Evolutionary conservation across 2,113 vertebrate species (phyloP).

Genomic region (Aix galericulata): DNA sequence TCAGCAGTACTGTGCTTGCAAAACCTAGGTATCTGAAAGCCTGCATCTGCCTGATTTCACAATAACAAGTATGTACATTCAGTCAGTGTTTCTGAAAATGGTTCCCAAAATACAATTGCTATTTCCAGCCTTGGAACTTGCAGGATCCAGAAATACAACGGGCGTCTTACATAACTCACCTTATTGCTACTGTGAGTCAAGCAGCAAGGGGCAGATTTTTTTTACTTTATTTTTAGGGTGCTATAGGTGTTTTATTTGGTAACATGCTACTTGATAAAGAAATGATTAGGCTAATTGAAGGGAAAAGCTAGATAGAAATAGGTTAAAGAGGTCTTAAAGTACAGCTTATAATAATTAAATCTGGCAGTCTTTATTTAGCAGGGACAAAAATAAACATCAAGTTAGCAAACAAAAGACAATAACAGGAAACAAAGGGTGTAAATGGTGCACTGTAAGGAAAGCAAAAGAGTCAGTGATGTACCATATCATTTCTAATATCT

Average conservation of each 20-base stretch:
- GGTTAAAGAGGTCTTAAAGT: constrained; percentile 62
- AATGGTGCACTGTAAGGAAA: not conserved
- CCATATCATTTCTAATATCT: not conserved
- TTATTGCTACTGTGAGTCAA: constrained; percentile 6
- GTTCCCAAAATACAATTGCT: constrained; percentile 48
- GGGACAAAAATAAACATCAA: constrained; percentile 57
- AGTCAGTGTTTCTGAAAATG: constrained; percentile 43
- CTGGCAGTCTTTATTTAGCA: constrained; percentile 53
- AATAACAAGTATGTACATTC: not conserved
- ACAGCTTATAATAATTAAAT: constrained; percentile 63
- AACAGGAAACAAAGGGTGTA: constrained; percentile 44
- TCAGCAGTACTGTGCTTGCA: not conserved
- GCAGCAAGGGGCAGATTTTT: not conserved
- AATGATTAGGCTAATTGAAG: constrained; percentile 69
- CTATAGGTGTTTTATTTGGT: constrained; percentile 33
- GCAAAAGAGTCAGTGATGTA: not conserved
- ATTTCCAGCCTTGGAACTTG: constrained; percentile 28
- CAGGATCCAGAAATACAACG: constrained; percentile 45
- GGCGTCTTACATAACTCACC: constrained; percentile 27
- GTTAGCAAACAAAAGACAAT: constrained; percentile 52
- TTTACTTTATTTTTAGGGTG: not conserved
- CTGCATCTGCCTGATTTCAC: constrained; percentile 4
- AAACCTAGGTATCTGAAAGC: not conserved
- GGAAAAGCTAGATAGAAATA: constrained; percentile 66
- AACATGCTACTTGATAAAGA: constrained; percentile 47